These are phyloP conservation scores for Drosophila watanabei DNA, from an alignment of 1,140 invertebrate genomes.

Conservation along the genomic window DNA sequence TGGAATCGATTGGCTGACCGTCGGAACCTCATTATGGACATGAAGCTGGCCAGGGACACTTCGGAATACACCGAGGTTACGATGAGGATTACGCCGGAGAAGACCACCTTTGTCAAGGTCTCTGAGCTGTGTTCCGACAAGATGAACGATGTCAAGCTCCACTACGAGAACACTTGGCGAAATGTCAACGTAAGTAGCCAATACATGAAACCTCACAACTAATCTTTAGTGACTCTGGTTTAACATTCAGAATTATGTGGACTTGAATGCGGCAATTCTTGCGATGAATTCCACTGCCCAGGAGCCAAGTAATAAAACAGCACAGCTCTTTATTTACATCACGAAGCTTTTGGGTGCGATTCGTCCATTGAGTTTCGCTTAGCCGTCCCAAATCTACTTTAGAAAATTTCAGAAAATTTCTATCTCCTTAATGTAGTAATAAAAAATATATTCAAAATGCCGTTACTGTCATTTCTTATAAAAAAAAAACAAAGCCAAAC, in stretches of 20 bases:
- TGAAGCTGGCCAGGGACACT: conserved; percentile 56
- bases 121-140: conserved; percentile 69
- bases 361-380: conserved; percentile 66
- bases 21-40: conserved; percentile 62
- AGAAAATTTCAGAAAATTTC: conserved; percentile 17
- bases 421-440: neutral
- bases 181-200: conserved; percentile 61
- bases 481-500: conserved; percentile 6
- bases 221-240: neutral
- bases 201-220: rapidly evolving
- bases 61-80: conserved; percentile 42
- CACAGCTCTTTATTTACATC: conserved; percentile 45
- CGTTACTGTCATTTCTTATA: conserved; percentile 1
- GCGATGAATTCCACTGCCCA: conserved; percentile 56
- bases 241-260: conserved; percentile 48
- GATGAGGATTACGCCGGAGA: conserved; percentile 62
- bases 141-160: conserved; percentile 50
- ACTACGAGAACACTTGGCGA: conserved; percentile 67
- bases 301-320: conserved; percentile 56
- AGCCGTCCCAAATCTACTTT: conserved; percentile 10
- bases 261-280: conserved; percentile 64
- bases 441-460: conserved; percentile 8
- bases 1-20: conserved; percentile 75
- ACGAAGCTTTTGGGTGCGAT: conserved; percentile 59
- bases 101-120: conserved; percentile 69